Evolutionary conservation across 2,113 vertebrate genomes (phyloP).

Genomic region (Raphicerus campestris): DNA sequence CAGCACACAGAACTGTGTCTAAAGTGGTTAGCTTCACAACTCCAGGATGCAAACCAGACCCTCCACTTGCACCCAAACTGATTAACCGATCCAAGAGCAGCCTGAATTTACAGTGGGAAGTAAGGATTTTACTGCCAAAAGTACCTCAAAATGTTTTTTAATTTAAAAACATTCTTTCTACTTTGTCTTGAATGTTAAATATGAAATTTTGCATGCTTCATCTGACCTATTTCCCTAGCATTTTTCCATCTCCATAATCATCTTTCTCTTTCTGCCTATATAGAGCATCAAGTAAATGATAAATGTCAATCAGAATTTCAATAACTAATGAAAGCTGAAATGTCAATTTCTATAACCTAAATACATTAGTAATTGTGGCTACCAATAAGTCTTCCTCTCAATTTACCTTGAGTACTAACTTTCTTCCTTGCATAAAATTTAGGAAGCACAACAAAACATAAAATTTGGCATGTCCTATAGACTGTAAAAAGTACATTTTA

Average conservation of each 20-base stretch:
- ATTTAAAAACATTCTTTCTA: background rate
- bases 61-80: slow-evolving; percentile 81
- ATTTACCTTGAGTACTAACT: background rate
- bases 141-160: background rate
- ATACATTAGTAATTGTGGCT: background rate
- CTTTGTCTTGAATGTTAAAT: background rate
- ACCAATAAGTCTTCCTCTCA: background rate
- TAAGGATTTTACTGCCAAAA: slow-evolving; percentile 58
- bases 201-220: background rate
- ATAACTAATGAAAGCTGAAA: slow-evolving; percentile 13
- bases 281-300: background rate
- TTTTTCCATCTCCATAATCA: background rate
- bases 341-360: background rate
- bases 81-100: slow-evolving; percentile 82
- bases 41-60: slow-evolving; percentile 81
- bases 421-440: background rate
- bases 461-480: background rate
- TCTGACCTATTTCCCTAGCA: background rate
- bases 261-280: background rate
- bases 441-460: background rate
- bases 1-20: slow-evolving; percentile 79
- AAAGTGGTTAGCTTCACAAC: slow-evolving; percentile 84
- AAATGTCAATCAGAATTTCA: background rate
- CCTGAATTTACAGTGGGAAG: slow-evolving; percentile 86
- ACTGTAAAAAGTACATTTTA: background rate